Percentiles rank a stretch among this genome's conserved stretches.
phyloP scores from a whole-genome alignment of 2,113 vertebrate genomes.

The Muntiacus reevesi region DNA sequence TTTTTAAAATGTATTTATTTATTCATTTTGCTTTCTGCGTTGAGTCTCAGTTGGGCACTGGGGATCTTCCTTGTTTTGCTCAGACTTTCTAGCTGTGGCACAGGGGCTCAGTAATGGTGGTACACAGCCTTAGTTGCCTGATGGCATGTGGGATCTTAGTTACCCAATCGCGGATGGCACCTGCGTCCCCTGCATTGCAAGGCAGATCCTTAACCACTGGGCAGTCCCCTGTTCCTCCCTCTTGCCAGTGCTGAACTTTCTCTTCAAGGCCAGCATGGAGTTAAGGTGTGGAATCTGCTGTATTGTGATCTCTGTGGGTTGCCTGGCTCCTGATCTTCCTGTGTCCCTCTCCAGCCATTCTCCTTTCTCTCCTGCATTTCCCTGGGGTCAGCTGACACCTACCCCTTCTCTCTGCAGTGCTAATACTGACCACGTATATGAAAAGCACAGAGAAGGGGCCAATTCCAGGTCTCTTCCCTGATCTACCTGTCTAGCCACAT shows the following conservation, averaged over 20 bases:
- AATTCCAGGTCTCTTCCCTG: background rate
- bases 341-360: background rate
- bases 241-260: background rate
- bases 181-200: background rate
- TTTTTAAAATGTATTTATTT: background rate
- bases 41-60: background rate
- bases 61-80: background rate
- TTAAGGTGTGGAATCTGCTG: background rate
- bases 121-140: background rate
- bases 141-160: background rate
- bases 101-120: background rate
- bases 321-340: too few species aligned
- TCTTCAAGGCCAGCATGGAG: background rate
- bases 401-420: background rate
- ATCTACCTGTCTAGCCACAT: background rate
- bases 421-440: accelerated
- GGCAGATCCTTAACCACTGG: background rate
- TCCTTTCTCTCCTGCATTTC: background rate
- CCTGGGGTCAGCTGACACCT: background rate
- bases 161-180: background rate
- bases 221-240: background rate
- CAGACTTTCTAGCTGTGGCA: background rate
- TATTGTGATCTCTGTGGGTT: background rate
- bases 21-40: background rate
- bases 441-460: background rate